phyloP scores from a whole-genome alignment of 2,888 invertebrate genomes.

The Seladonia tumulorum region DNA sequence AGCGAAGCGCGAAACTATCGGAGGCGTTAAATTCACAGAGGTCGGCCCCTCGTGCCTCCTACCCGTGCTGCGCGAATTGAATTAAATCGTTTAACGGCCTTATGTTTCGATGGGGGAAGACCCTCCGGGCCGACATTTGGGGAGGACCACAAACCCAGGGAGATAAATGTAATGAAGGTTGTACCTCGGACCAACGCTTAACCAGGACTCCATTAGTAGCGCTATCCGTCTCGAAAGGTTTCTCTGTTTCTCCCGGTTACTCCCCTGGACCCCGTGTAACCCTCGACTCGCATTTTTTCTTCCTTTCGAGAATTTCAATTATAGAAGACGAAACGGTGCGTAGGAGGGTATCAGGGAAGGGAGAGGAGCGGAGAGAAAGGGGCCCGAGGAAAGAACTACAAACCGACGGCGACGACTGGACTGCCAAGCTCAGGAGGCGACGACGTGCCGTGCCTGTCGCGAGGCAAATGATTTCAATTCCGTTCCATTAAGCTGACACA shows the following conservation, averaged over 20 bases:
- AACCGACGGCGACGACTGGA: constrained; percentile 58
- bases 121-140: constrained; percentile 72
- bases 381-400: not conserved
- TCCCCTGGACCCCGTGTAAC: constrained; percentile 9
- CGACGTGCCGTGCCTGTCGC: constrained; percentile 72
- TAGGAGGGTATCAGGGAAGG: not conserved
- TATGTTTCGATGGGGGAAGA: constrained; percentile 77
- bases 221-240: constrained; percentile 71
- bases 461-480: constrained; percentile 73
- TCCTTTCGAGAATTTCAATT: constrained; percentile 73
- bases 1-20: constrained; percentile 76
- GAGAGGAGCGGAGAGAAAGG: not conserved
- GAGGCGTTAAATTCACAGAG: constrained; percentile 80
- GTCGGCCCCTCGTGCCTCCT: constrained; percentile 32
- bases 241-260: constrained; percentile 56
- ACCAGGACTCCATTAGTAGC: constrained; percentile 78
- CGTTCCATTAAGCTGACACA: constrained; percentile 73
- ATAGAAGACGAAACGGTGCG: constrained; percentile 42
- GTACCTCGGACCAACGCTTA: constrained; percentile 79
- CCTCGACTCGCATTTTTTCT: constrained; percentile 16
- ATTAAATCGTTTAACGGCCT: constrained; percentile 84
- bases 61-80: constrained; percentile 74
- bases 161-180: constrained; percentile 83
- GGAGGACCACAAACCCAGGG: constrained; percentile 76
- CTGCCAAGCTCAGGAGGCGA: constrained; percentile 72